Evolutionary conservation across 2,797 vertebrate species (phyloP), one percentile per base, ranked within the genome.

Genomic region (Sebastes oblongus): DNA sequence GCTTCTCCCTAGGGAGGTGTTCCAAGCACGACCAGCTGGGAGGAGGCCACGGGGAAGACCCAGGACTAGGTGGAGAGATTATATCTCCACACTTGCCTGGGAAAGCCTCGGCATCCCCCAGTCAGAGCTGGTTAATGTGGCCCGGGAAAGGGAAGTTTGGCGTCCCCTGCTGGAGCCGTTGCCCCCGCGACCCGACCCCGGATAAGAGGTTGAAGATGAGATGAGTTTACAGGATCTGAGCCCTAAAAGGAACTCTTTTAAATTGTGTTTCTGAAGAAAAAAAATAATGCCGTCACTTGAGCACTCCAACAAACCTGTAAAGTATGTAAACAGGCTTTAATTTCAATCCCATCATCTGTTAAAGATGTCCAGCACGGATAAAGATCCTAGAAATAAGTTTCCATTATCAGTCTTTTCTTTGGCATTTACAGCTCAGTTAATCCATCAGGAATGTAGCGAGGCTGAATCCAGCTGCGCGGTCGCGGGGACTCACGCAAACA

Each of bases 391-490:
- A 87, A 84, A 75, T 65, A 29, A 1, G 30, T 84, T 72, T 81
- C 61, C 78, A 62, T 64, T 74, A 67, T 87, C 84, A 25, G 50
- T 71, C 58, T 66, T 84, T 75, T 58, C 29, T 39, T 66, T 77
- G 78, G 81, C 66, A 61, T 85, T 82, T 66, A 72, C 81, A 75
- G 65, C 64, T 34, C 66, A 62, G 36, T 86, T 84, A 83, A 88
- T 87, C 82, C 82, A 83, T 67, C 67, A 84, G 88, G 90, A 93
- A 94, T 92, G 89, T 55, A 65, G 79, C 14, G 6, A 60, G 66
- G 77, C 67, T 67, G 71, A 62, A 60, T 82, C 67, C 86, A 71
- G 86, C 89, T 89, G 86, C 67, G 62, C 72, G 65, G 46, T 52
- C 20, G 77, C 1, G 4, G 25, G 68, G 36, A 32, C 59, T 82